Conservation (phyloP, 2,888 invertebrate species). For the Apamea anceps region DNA sequence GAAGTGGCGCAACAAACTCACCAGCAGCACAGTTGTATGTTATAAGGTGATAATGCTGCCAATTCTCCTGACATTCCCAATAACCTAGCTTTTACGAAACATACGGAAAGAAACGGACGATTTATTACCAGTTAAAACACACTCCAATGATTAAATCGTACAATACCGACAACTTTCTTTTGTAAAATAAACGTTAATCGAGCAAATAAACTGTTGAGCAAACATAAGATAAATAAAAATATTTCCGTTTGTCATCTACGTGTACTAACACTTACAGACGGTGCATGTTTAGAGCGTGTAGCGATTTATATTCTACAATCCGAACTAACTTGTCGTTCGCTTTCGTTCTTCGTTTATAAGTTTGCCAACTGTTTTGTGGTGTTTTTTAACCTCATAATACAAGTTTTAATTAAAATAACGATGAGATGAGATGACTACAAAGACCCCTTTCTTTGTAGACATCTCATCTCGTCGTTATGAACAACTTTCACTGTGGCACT, state of each 20-base stretch:
- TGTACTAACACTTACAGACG: conserved; percentile 10
- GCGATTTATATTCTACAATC: not conserved
- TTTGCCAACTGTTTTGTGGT: not conserved
- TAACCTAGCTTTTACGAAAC: not conserved
- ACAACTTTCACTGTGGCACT: not conserved
- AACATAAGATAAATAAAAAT: conserved; percentile 39
- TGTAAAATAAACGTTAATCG: conserved; percentile 31
- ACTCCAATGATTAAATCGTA: conserved; percentile 22
- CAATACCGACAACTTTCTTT: conserved; percentile 28
- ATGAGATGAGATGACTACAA: no score
- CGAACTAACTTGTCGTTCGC: not conserved
- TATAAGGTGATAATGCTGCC: not conserved
- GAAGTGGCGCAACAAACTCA: not conserved
- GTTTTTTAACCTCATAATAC: no score
- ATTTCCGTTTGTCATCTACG: conserved; percentile 34
- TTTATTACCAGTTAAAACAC: conserved; percentile 4
- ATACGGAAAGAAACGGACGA: not conserved
- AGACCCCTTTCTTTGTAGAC: no score
- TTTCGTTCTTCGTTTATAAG: not conserved
- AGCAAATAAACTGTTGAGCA: conserved; percentile 40
- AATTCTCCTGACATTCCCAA: not conserved
- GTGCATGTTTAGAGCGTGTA: conserved; percentile 16
- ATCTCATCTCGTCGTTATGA: no score
- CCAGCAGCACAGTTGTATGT: not conserved
- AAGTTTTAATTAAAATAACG: no score